Base-by-base conservation (phyloP, 2,888 invertebrate genomes). In the Mantis religiosa region DNA sequence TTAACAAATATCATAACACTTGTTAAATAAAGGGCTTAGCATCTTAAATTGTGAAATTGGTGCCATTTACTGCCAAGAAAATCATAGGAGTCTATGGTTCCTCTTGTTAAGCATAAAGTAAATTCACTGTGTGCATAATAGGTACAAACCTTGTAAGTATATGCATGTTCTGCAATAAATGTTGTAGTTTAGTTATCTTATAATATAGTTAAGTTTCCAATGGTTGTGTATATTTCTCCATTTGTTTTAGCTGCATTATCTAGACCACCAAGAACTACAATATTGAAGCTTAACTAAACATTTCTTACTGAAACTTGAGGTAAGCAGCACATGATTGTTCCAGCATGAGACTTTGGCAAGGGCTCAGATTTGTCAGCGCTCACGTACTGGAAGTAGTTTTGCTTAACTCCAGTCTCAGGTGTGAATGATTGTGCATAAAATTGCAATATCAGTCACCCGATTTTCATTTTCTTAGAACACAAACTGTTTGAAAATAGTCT, bases 331-430 rank as follows among this genome's bases (percentile, higher is more conserved):
- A 83, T 54, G 20, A 27, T 83, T 84, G 27, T 54, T n/a, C 87
- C 86, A 84, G 82, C 84, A 30, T 87, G 88, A 83, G 87, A 83
- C 88, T 84, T 87, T 89, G 84, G 83, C 89, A 89, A 89, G 89
- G 89, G 89, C 89, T 89, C 89, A 89, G 89, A 82, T 87, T 88
- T 89, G 89, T 88, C 89, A 87, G 87, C 87, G 86, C 89, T 88
- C 87, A 83, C 82, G 82, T 82, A 30, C 87, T 86, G 89, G 81
- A 82, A 87, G 85, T 54, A 87, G 28, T 84, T 71, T 71, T 71
- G 54, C 54, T 71, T 20, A 71, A 20, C 54, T 20, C 20, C 54
- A 71, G 54, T 25, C 3, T 71, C 54, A 71, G 54, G 14, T 71
- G 25, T 71, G 54, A 20, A 71, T 6, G 20, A 25, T 6, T 71